Conservation (phyloP, 2,113 vertebrate species). For the Ploceus nigricollis region DNA sequence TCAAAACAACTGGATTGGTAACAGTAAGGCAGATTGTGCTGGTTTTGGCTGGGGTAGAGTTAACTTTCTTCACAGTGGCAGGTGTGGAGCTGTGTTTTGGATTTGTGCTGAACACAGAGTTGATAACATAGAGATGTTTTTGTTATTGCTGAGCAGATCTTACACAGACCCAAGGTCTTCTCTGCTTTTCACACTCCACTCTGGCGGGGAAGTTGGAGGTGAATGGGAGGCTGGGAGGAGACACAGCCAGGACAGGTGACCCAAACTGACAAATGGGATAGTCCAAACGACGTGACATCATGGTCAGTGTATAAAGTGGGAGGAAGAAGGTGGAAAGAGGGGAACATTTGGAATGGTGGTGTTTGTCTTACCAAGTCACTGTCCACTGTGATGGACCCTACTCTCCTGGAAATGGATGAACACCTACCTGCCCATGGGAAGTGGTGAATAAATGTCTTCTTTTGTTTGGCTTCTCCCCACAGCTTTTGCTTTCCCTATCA, state of each 20-base stretch:
- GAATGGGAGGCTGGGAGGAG: not conserved
- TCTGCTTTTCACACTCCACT: not conserved
- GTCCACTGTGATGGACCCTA: fast-evolving
- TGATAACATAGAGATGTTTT: not conserved
- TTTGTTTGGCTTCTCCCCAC: not conserved
- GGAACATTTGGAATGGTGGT: not conserved
- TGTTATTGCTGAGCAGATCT: not conserved
- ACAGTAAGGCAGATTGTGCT: not conserved
- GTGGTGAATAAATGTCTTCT: not conserved
- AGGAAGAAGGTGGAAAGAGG: not conserved
- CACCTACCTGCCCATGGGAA: not conserved
- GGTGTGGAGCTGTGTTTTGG: not conserved
- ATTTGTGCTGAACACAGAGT: not conserved
- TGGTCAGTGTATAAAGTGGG: not conserved
- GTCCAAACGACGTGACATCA: not conserved
- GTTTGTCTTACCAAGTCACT: not conserved
- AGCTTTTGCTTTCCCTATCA: not conserved
- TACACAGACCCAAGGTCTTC: not conserved
- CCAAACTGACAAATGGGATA: not conserved
- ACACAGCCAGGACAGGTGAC: not conserved
- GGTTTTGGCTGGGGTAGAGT: not conserved
- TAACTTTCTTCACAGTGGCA: not conserved
- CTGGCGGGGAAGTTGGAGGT: not conserved
- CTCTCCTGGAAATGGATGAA: not conserved
- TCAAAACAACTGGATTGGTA: not conserved